These are phyloP conservation scores for Oegoconia quadripuncta DNA, from an alignment of 2,888 invertebrate species.

Conservation along the genomic window DNA sequence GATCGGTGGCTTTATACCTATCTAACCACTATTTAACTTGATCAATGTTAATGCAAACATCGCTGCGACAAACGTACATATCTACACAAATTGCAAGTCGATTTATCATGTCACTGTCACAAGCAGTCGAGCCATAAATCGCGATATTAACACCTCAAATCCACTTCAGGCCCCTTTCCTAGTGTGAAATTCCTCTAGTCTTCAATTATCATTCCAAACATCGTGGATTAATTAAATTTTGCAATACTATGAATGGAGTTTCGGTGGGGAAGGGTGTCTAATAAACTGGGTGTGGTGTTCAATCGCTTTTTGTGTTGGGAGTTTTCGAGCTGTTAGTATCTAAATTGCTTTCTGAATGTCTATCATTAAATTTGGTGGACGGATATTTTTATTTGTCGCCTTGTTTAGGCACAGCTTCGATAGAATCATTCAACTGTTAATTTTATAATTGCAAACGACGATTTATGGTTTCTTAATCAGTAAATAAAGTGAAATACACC, in stretches of 20 bases:
- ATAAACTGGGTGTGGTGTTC: constrained; percentile 33
- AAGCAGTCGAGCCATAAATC: constrained; percentile 9
- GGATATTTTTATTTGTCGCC: not conserved
- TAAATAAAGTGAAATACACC: no score
- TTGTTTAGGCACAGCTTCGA: not conserved
- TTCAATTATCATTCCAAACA: constrained; percentile 60
- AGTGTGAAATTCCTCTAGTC: constrained; percentile 47
- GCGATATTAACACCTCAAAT: constrained; percentile 21
- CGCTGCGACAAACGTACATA: not conserved
- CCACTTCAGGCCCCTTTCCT: constrained; percentile 25
- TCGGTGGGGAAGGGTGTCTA: constrained; percentile 21
- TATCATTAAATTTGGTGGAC: constrained; percentile 7
- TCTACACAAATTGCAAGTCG: not conserved
- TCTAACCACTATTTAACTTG: no score
- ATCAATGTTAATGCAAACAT: no score
- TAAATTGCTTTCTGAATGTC: constrained; percentile 8
- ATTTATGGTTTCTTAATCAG: no score
- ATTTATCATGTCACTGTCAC: not conserved
- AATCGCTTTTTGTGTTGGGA: constrained; percentile 39
- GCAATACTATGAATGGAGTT: constrained; percentile 44
- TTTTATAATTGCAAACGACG: no score
- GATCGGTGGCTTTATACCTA: no score
- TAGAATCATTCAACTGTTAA: no score
- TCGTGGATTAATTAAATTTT: constrained; percentile 59
- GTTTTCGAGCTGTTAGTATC: constrained; percentile 15